Base-by-base conservation (phyloP, 2,888 invertebrate genomes). In the Tenodera sinensis region DNA sequence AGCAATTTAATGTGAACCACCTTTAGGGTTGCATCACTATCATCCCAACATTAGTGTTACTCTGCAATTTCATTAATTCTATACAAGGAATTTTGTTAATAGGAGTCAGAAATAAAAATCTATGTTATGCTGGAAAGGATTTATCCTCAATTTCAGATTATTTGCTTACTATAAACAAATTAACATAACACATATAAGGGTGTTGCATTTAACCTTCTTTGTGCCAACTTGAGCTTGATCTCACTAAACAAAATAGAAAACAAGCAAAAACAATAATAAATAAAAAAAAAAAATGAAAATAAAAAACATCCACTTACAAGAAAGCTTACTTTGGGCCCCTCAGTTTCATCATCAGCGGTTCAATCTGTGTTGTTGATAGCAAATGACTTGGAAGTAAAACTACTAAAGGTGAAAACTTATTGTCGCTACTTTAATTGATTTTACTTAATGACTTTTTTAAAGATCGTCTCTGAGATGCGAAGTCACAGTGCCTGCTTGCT, bases 401-500 rank as follows among this genome's bases (percentile, higher is more conserved):
- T 71, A 71, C 54, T 71, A 71, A 42, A 71, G 54, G 25, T 71
- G 54, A 71, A 71, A 71, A 71, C 54, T 71, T 71, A 71, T 71
- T 71, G 54, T 71, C 54, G 25, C 15, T 71, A 71, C 25, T 71
- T 71, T 20, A 71, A 71, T 71, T 71, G 15, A 71, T 71, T 20
- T 71, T 71, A 71, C 54, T 71, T 71, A 71, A 25, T 71, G 54
- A 71, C 54, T 20, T 71, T 83, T 30, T 34, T 83, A 83, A 30
- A 28, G 28, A 83, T 28, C 8, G 85, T 42, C 34, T 87, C 28
- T 83, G 54, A 71, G 54, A 71, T 71, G 54, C 54, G 54, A 71
- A 71, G 54, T 71, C 54, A 71, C 54, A 88, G 88, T 88, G 89
- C 89, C 89, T 89, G 88, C 88, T 83, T 83, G 88, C 47, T 90